A percentile compares a stretch with the other conserved stretches of the same genome.
phyloP scores from a whole-genome alignment of 2,113 vertebrate species.

The Xiphias gladius region DNA sequence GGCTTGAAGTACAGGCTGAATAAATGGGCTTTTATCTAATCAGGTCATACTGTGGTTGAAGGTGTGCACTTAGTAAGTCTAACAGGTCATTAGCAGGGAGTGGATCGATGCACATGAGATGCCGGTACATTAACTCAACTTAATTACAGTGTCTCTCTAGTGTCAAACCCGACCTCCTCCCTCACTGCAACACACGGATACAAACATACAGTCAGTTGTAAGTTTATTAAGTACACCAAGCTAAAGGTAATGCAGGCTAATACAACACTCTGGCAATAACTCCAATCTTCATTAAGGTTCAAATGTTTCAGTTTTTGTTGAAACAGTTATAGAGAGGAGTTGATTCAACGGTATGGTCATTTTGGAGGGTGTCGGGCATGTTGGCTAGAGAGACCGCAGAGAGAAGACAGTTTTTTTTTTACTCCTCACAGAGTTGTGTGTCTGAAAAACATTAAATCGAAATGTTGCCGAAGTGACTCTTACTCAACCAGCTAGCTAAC shows the following conservation, averaged over 20 bases:
- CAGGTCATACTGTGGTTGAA: slow-evolving; percentile 34
- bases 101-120: slow-evolving; percentile 64
- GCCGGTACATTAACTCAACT: slow-evolving; percentile 61
- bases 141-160: slow-evolving; percentile 54
- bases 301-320: neutral
- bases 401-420: too few species aligned
- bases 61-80: slow-evolving; percentile 61
- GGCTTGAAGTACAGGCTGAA: neutral
- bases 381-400: too few species aligned
- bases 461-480: too few species aligned
- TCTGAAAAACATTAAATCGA: too few species aligned
- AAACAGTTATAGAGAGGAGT: neutral
- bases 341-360: neutral
- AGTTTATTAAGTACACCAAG: neutral
- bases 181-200: neutral
- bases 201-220: neutral
- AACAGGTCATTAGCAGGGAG: slow-evolving; percentile 58
- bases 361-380: neutral
- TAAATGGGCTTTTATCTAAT: slow-evolving; percentile 35
- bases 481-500: neutral
- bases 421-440: too few species aligned
- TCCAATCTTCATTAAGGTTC: neutral
- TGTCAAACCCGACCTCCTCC: slow-evolving; percentile 5
- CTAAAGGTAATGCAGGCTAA: neutral
- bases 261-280: neutral